Conservation (phyloP, 2,113 vertebrate species). For the Passer domesticus region DNA sequence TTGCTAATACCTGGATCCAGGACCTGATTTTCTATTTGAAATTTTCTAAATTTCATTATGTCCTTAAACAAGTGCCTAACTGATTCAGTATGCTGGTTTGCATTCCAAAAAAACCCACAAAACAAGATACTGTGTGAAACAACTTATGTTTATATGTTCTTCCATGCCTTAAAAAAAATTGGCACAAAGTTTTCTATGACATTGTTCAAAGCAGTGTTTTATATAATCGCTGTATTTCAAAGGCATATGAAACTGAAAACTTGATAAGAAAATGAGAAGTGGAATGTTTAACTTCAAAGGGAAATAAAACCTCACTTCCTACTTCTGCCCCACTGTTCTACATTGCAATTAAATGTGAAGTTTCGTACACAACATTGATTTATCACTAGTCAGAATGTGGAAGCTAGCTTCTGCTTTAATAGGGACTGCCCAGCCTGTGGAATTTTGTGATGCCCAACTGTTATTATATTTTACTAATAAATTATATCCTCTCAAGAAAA, state of each 20-base stretch:
- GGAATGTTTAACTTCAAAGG: constrained; percentile 31
- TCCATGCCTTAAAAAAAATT: constrained; percentile 24
- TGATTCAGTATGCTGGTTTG: constrained; percentile 24
- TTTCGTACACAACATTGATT: background rate
- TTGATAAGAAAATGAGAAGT: constrained; percentile 47
- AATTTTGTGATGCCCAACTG: background rate
- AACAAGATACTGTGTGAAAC: constrained; percentile 27
- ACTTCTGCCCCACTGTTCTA: background rate
- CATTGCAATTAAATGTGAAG: background rate
- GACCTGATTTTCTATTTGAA: background rate
- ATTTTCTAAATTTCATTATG: background rate
- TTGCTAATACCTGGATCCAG: background rate
- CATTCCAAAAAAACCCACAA: constrained; percentile 52
- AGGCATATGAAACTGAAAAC: constrained; percentile 49
- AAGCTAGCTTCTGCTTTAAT: background rate
- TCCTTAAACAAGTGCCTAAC: background rate
- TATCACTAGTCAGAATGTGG: background rate
- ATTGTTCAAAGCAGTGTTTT: constrained; percentile 33
- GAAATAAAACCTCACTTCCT: constrained; percentile 35
- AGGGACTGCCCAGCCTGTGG: background rate
- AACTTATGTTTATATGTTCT: background rate
- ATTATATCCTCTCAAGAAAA: background rate
- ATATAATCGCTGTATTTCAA: constrained; percentile 62
- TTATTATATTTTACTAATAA: background rate
- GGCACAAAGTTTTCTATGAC: constrained; percentile 9